Conservation (phyloP, 1,140 invertebrate genomes). For the Penaeus indicus region DNA sequence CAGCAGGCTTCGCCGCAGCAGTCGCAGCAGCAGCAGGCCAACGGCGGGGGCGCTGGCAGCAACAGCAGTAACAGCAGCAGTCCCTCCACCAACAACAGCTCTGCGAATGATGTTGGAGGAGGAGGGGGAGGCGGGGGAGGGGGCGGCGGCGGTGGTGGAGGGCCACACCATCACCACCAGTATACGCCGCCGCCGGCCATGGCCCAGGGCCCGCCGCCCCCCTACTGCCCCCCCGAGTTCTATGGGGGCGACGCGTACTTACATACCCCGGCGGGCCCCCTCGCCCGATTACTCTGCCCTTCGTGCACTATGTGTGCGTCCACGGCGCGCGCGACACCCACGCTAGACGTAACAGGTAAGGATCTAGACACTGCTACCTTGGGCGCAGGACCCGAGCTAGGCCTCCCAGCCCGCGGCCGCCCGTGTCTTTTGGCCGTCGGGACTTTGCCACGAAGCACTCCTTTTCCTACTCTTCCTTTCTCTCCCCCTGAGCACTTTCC, state of each 20-base stretch:
- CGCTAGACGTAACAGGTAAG: too few species aligned
- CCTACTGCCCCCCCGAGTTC: slow-evolving; percentile 44
- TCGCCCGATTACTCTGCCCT: slow-evolving; percentile 47
- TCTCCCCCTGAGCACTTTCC: too few species aligned
- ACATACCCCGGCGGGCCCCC: slow-evolving; percentile 39
- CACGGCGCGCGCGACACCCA: too few species aligned
- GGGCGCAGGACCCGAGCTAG: too few species aligned
- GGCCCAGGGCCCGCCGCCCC: slow-evolving; percentile 27
- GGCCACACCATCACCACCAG: slow-evolving; percentile 41
- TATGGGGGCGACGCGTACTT: slow-evolving; percentile 35
- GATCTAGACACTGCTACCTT: too few species aligned
- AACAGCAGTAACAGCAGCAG: slow-evolving; percentile 50
- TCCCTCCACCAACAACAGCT: slow-evolving; percentile 33
- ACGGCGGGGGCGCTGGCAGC: slow-evolving; percentile 28
- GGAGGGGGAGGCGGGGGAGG: not conserved
- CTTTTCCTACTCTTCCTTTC: too few species aligned
- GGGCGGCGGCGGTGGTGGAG: not conserved
- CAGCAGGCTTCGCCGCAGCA: slow-evolving; percentile 32
- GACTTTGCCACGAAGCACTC: too few species aligned
- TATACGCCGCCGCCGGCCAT: slow-evolving; percentile 40
- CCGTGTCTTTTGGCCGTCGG: too few species aligned
- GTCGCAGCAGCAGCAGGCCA: slow-evolving; percentile 40
- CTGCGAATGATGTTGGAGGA: not conserved
- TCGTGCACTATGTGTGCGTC: too few species aligned
- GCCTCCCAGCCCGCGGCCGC: too few species aligned